Base-by-base conservation (phyloP, 1,140 invertebrate genomes). In the Megalonaias nervosa region DNA sequence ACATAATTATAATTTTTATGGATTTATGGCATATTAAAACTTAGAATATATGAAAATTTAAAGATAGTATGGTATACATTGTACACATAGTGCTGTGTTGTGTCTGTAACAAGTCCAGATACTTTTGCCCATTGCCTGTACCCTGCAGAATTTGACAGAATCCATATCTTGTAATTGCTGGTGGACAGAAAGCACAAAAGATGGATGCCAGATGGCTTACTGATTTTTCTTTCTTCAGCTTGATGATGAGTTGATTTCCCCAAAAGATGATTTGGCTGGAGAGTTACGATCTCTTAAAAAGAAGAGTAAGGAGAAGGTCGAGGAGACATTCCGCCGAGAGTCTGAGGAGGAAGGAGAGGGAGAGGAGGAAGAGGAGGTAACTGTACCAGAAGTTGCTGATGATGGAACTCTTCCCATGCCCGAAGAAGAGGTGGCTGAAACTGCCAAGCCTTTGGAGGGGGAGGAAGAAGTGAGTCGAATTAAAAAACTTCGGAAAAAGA, bases 191-290 rank as follows among this genome's bases (percentile, higher is more conserved):
- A 48, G 38, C 9, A 48, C 38, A 48, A 48, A 48, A 5, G 38
- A 48, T 48, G 38, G 11, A 9, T 5, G 4, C 38, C 38, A 48
- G 38, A 48, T 48, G 38, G 38, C n/a, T n/a, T 62, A 48, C 14
- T 17, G 2, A n/a, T 58, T 38, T 60, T 5, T 56, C 81, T 78
- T 23, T 84, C 75, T 84, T 79, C 9, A 80, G 79, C 62, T 75
- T 82, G 17, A 77, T 60, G 23, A 81, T 38, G 56, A 67, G 48
- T 62, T 78, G 23, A 78, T 64, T 58, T 78, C 82, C 17, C 84
- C 84, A 61, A 83, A 85, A 81, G 84, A 86, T 70, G 85, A 86
- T 79, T 64, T 86, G 17, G 75, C 72, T 19, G 69, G 79, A 1
- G 76, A 86, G 67, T 55, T 86, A 58, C 83, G 81, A 60, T 82